phyloP scores from a whole-genome alignment of 1,140 invertebrate species.

The Tetramorium parvispinum region DNA sequence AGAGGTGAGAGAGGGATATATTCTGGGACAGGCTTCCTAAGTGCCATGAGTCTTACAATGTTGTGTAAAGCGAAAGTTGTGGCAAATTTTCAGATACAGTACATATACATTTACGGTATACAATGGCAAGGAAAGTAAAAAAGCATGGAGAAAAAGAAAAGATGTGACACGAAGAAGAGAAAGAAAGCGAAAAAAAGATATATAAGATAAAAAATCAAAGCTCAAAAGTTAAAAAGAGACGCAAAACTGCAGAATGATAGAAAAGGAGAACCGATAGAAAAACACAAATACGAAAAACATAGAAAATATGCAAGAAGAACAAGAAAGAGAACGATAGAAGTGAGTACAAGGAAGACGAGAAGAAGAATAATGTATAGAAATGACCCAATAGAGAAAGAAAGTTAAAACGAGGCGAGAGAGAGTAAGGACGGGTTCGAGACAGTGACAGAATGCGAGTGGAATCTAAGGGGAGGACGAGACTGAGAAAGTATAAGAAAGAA shows the following conservation, averaged over 20 bases:
- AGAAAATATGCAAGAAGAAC: not conserved
- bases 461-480: not conserved
- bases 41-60: constrained; percentile 51
- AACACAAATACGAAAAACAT: not conserved
- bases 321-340: not conserved
- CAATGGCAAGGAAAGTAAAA: not conserved
- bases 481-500: not conserved
- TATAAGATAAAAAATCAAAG: not conserved
- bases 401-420: not conserved
- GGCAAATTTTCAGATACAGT: constrained; percentile 35
- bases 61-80: constrained; percentile 56
- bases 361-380: constrained; percentile 10
- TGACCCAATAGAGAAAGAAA: not conserved
- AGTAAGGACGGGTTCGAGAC: not conserved
- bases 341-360: not conserved
- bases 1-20: constrained; percentile 42
- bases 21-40: constrained; percentile 59
- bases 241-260: not conserved
- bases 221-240: not conserved
- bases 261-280: not conserved
- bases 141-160: not conserved
- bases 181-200: no score
- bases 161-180: not conserved
- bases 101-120: not conserved
- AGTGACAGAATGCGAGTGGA: not conserved